These are phyloP conservation scores for Aeoliscus strigatus DNA, from an alignment of 2,797 vertebrate genomes.

Conservation along the genomic window DNA sequence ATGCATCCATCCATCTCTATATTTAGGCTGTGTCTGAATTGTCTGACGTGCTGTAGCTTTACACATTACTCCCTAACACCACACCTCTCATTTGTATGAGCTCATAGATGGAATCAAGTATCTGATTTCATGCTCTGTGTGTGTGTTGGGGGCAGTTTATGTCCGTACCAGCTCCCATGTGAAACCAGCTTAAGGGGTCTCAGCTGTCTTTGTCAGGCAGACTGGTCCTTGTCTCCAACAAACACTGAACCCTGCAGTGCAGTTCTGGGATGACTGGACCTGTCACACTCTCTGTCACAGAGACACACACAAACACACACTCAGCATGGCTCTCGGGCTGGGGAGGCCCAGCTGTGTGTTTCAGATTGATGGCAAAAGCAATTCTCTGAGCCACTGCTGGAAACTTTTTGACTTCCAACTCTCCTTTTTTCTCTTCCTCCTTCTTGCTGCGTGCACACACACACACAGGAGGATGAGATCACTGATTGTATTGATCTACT, in stretches of 20 bases:
- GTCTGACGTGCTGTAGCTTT: slow-evolving; percentile 17
- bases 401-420: slow-evolving; percentile 46
- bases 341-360: slow-evolving; percentile 9
- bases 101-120: slow-evolving; percentile 26
- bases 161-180: slow-evolving; percentile 18
- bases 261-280: slow-evolving; percentile 28
- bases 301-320: slow-evolving; percentile 12
- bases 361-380: slow-evolving; percentile 45
- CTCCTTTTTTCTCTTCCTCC: slow-evolving; percentile 21
- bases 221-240: slow-evolving; percentile 34
- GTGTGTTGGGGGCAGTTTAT: slow-evolving; percentile 13
- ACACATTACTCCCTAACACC: slow-evolving; percentile 38
- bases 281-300: slow-evolving; percentile 33
- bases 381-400: slow-evolving; percentile 16
- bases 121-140: slow-evolving; percentile 31
- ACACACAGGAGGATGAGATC: slow-evolving; percentile 53
- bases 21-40: slow-evolving; percentile 36
- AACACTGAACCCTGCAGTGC: slow-evolving; percentile 31
- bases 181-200: slow-evolving; percentile 44
- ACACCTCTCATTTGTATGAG: slow-evolving; percentile 37
- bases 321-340: not conserved
- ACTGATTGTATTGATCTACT: slow-evolving; percentile 61
- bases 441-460: slow-evolving; percentile 11
- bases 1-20: slow-evolving; percentile 26
- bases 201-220: slow-evolving; percentile 58